These are phyloP conservation scores for Neodiprion fabricii DNA, from an alignment of 1,140 invertebrate species.

Conservation along the genomic window DNA sequence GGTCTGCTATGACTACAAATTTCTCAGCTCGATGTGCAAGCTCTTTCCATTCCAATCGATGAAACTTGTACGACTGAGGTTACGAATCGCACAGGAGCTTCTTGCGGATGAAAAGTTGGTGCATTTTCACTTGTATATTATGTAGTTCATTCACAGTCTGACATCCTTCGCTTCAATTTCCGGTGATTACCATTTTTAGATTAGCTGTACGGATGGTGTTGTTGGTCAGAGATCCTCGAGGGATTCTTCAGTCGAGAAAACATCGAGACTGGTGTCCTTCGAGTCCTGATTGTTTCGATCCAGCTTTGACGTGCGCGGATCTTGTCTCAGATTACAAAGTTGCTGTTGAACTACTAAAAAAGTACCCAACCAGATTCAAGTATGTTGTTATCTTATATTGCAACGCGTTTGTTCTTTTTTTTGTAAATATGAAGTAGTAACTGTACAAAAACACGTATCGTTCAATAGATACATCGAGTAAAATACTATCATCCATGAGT, in stretches of 20 bases:
- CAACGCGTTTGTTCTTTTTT: too few relatives aligned
- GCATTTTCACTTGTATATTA: background rate
- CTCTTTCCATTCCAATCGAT: slow-evolving; percentile 88
- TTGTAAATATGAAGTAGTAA: too few relatives aligned
- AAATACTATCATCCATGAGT: too few relatives aligned
- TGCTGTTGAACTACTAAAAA: slow-evolving; percentile 70
- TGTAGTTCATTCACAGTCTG: too few relatives aligned
- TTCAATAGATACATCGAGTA: too few relatives aligned
- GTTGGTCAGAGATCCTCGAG: slow-evolving; percentile 84
- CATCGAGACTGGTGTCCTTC: slow-evolving; percentile 86
- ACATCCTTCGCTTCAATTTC: too few relatives aligned
- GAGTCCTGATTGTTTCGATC: slow-evolving; percentile 82
- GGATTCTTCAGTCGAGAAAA: slow-evolving; percentile 84
- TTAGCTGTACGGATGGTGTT: slow-evolving; percentile 79
- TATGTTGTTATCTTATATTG: slow-evolving; percentile 47
- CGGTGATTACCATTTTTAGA: slow-evolving; percentile 53
- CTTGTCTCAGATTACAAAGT: slow-evolving; percentile 82
- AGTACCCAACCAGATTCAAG: slow-evolving; percentile 77
- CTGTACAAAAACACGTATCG: too few relatives aligned
- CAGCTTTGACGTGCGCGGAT: slow-evolving; percentile 78
- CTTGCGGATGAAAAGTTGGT: slow-evolving; percentile 76
- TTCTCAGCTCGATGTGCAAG: slow-evolving; percentile 79
- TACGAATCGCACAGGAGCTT: slow-evolving; percentile 74
- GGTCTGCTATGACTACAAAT: slow-evolving; percentile 78
- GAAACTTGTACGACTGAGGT: slow-evolving; percentile 81